Conservation (phyloP, 2,113 vertebrate species). For the Girardinichthys multiradiatus region DNA sequence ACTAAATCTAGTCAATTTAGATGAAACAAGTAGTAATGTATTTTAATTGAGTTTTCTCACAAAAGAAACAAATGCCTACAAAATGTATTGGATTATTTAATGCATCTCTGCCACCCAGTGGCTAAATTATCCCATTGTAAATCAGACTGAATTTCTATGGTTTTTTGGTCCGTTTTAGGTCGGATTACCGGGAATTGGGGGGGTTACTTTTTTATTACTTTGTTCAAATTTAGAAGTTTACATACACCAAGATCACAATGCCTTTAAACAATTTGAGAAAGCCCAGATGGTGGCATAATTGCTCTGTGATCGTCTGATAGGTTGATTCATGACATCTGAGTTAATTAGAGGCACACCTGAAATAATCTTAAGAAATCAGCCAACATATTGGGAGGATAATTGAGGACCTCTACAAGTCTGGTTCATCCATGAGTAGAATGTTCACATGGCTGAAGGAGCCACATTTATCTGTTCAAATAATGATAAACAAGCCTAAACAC, state of each 20-base stretch:
- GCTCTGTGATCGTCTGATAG: background rate
- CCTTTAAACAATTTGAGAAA: too few relatives aligned
- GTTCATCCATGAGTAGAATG: too few relatives aligned
- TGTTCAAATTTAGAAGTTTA: background rate
- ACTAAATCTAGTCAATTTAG: background rate
- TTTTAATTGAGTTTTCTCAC: background rate
- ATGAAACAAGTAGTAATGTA: background rate
- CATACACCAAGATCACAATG: too few relatives aligned
- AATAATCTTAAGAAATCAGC: too few relatives aligned
- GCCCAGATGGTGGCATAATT: background rate
- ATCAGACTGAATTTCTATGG: background rate
- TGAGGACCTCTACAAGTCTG: too few relatives aligned
- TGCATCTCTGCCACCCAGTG: constrained; percentile 54
- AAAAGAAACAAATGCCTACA: background rate
- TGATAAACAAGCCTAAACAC: too few relatives aligned
- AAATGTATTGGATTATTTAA: background rate
- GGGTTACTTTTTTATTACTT: background rate
- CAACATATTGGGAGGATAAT: too few relatives aligned
- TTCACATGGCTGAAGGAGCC: too few relatives aligned
- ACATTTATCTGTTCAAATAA: too few relatives aligned
- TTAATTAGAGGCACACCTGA: background rate
- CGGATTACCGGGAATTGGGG: background rate
- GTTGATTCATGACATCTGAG: background rate
- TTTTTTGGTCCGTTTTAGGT: too few relatives aligned
- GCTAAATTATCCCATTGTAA: background rate